Evolutionary conservation across 2,113 vertebrate species (phyloP), one percentile per base, ranked within the genome.

Genomic region (Acrocephalus arundinaceus): DNA sequence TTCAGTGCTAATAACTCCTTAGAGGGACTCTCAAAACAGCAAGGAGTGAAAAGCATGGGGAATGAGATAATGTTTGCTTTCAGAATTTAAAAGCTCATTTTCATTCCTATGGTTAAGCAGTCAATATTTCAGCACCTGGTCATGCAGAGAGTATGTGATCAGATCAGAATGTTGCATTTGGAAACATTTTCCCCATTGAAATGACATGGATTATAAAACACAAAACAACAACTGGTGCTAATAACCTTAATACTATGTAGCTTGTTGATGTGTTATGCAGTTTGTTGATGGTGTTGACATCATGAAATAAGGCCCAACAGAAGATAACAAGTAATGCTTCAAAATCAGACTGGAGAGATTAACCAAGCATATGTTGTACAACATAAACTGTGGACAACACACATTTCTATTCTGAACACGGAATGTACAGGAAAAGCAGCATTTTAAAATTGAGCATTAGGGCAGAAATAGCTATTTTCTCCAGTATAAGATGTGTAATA

Each of bases 341-440:
- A 87, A 85, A 82, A 93, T 95, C 84, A 78, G 94, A 79, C 79
- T 92, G 88, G 65, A 86, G 95, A 92, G 77, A 93, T 95, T 87
- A 74, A 45, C 81, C 65, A 27, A 88, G 33, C 94, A 95, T 88
- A 92, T 90, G 95, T 37, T 73, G 41, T 54, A 62, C n/a, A 33
- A 25, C n/a, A 79, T 28, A 91, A 87, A 62, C 89, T 81, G 76
- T 91, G 81, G 41, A 45, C 33, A 65, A 51, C 72, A 15, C 35
- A 3, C 49, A 72, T 91, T 93, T 93, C 57, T 78, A 8, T 77
- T 85, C 73, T 52, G 59, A 80, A 63, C 46, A 48, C 7, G 3
- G 59, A 67, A 86, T 27, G 30, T 11, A n/a, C 7, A 37, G 28
- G 15, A 25, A 93, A 89, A 24, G 0, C 37, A 46, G 49, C n/a